Percentiles rank a stretch among this genome's conserved stretches.
Evolutionary conservation across 2,113 vertebrate genomes (phyloP).

Genomic region (Okapia johnstoni): DNA sequence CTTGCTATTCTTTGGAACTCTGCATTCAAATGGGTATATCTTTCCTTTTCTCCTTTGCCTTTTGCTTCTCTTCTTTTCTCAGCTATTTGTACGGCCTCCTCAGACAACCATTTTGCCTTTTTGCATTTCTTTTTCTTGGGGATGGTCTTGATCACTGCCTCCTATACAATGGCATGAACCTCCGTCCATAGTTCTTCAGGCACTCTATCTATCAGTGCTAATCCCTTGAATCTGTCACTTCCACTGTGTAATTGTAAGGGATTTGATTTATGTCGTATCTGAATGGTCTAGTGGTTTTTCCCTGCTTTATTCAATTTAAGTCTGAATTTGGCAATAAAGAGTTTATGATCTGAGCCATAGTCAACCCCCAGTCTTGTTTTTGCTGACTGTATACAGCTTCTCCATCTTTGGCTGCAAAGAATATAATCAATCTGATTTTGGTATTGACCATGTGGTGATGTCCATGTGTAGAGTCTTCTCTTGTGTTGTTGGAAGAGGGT

Average conservation of each 20-base stretch:
- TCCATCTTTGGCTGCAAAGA: not conserved
- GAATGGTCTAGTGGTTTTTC: not conserved
- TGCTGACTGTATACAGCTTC: not conserved
- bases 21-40: not conserved
- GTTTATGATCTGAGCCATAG: not conserved
- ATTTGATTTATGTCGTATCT: not conserved
- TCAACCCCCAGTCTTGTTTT: not conserved
- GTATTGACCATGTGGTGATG: not conserved
- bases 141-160: not conserved
- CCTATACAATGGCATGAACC: not conserved
- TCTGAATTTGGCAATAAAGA: not conserved
- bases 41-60: not conserved
- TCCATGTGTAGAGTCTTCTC: not conserved
- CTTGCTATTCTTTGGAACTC: not conserved
- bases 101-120: not conserved
- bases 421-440: not conserved
- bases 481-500: not conserved
- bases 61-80: not conserved
- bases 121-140: not conserved
- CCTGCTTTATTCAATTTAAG: not conserved
- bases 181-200: not conserved
- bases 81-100: not conserved
- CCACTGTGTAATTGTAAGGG: not conserved
- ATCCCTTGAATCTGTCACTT: not conserved
- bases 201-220: not conserved